A percentile compares a stretch with the other conserved stretches of the same genome.
Evolutionary conservation across 1,140 invertebrate genomes (phyloP).

Genomic region (Ceratosolen fusciceps): DNA sequence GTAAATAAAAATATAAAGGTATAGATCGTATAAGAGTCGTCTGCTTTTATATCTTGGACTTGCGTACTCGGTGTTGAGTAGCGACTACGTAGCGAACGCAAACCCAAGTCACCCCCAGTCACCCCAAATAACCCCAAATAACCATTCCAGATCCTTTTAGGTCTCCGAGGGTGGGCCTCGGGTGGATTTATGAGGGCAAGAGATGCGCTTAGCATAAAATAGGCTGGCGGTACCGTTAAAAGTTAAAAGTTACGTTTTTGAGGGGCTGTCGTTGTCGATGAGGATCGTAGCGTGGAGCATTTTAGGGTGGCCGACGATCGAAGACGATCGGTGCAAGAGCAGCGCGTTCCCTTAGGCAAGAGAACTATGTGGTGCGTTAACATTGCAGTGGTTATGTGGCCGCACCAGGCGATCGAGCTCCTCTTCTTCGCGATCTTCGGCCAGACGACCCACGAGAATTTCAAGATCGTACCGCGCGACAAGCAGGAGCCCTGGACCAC

Average conservation of each 20-base stretch:
- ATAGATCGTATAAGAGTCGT: too few relatives aligned
- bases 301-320: not conserved
- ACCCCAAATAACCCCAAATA: too few relatives aligned
- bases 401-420: constrained; percentile 93
- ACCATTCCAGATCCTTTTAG: too few relatives aligned
- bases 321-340: not conserved
- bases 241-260: too few relatives aligned
- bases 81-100: too few relatives aligned
- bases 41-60: not conserved
- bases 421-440: constrained; percentile 99
- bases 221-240: too few relatives aligned
- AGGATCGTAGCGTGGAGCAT: not conserved
- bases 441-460: constrained; percentile 89
- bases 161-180: too few relatives aligned
- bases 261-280: not conserved
- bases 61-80: too few relatives aligned
- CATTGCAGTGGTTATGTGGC: constrained; percentile 89
- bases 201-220: too few relatives aligned
- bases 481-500: constrained; percentile 82
- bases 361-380: constrained; percentile 62
- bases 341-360: not conserved
- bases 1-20: too few relatives aligned
- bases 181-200: too few relatives aligned
- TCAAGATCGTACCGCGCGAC: constrained; percentile 73
- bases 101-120: too few relatives aligned